These are phyloP conservation scores for Rana temporaria DNA, from an alignment of 2,113 vertebrate genomes.

Conservation along the genomic window DNA sequence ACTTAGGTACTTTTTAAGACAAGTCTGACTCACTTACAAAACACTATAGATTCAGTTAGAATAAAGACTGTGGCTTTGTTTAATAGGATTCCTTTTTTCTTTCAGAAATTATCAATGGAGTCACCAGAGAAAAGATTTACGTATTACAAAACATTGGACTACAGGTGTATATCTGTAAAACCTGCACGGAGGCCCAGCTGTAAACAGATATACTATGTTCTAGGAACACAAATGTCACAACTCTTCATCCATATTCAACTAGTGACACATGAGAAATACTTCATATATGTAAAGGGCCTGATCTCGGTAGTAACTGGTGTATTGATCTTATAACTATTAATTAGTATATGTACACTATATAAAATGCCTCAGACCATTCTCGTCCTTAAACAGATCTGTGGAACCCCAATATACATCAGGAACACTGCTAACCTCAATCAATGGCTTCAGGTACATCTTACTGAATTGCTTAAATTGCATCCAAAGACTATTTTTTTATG, in stretches of 20 bases:
- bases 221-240: constrained; percentile 34
- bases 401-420: constrained; percentile 46
- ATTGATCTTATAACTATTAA: constrained; percentile 37
- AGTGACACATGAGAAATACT: constrained; percentile 52
- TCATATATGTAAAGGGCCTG: constrained; percentile 56
- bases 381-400: constrained; percentile 44
- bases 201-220: constrained; percentile 5
- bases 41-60: too few relatives aligned
- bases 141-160: too few relatives aligned
- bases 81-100: too few relatives aligned
- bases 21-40: too few relatives aligned
- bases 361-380: constrained; percentile 55
- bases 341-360: constrained; percentile 59
- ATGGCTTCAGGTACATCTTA: constrained; percentile 69
- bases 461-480: background rate
- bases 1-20: too few relatives aligned
- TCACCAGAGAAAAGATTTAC: too few relatives aligned
- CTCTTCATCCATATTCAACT: constrained; percentile 42
- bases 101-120: too few relatives aligned
- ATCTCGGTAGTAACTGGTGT: background rate
- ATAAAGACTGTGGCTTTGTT: too few relatives aligned
- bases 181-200: background rate
- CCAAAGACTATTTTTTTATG: too few relatives aligned
- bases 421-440: constrained; percentile 44
- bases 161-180: background rate